Evolutionary conservation across 2,797 vertebrate species (phyloP).

Genomic region (Myotis pilosus): DNA sequence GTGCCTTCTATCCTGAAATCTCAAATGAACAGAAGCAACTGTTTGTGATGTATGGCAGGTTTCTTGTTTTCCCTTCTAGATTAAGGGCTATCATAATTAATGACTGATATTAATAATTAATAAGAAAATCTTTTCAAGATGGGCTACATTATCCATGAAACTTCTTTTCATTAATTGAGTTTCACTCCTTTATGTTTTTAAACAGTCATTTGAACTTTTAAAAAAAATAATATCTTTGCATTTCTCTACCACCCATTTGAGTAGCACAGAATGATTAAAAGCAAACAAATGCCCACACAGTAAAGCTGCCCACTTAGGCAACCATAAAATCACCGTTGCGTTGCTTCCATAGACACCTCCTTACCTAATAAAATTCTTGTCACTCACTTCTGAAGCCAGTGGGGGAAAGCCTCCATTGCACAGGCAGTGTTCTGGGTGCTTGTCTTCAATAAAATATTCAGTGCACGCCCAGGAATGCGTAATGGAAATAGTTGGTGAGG

Average conservation of each 20-base stretch:
- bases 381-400: slow-evolving; percentile 8
- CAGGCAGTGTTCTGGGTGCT: background rate
- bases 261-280: slow-evolving; percentile 38
- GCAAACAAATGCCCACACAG: slow-evolving; percentile 5
- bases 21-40: background rate
- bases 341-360: background rate
- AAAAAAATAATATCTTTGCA: background rate
- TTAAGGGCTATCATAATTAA: slow-evolving; percentile 37
- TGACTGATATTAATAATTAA: slow-evolving; percentile 49
- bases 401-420: background rate
- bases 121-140: slow-evolving; percentile 28
- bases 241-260: background rate
- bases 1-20: background rate
- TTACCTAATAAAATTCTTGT: slow-evolving; percentile 40
- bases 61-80: slow-evolving; percentile 42
- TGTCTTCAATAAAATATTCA: background rate
- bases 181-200: slow-evolving; percentile 11
- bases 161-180: background rate
- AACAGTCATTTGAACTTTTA: slow-evolving; percentile 2
- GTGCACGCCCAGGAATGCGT: background rate
- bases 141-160: background rate
- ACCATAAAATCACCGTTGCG: background rate
- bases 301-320: slow-evolving; percentile 4
- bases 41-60: background rate
- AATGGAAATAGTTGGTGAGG: background rate